These are phyloP conservation scores for Coelopa frigida DNA, from an alignment of 1,140 invertebrate genomes.

Conservation along the genomic window DNA sequence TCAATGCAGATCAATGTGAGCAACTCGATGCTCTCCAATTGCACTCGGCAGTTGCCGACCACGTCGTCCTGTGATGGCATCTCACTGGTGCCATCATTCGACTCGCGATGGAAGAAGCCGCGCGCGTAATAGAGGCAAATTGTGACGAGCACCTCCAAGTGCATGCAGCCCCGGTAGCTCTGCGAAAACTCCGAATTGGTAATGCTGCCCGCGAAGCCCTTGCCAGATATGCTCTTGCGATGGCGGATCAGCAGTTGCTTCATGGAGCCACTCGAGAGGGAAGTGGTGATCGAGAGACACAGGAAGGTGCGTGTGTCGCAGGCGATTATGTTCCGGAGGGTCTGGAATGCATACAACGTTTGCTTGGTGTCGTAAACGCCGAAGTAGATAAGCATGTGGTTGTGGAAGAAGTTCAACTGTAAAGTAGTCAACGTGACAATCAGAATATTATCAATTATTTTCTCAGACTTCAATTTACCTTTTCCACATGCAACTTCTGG, in stretches of 20 bases:
- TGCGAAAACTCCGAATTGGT: slow-evolving; percentile 55
- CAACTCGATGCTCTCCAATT: slow-evolving; percentile 70
- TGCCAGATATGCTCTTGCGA: slow-evolving; percentile 72
- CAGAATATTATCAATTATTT: no score
- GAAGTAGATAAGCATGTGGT: slow-evolving; percentile 75
- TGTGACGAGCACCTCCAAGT: slow-evolving; percentile 72
- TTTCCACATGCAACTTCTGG: slow-evolving; percentile 2
- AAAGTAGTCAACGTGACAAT: no score
- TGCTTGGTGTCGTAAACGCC: slow-evolving; percentile 72
- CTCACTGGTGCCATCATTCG: slow-evolving; percentile 47
- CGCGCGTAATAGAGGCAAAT: slow-evolving; percentile 73
- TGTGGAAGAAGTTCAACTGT: slow-evolving; percentile 67
- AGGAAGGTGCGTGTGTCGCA: slow-evolving; percentile 68
- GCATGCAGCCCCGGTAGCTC: slow-evolving; percentile 69
- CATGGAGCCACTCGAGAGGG: slow-evolving; percentile 50
- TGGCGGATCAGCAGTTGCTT: slow-evolving; percentile 63
- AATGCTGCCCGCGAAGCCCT: slow-evolving; percentile 67
- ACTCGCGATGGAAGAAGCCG: slow-evolving; percentile 70
- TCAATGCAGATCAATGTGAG: slow-evolving; percentile 71
- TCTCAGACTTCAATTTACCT: no score
- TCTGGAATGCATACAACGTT: slow-evolving; percentile 70
- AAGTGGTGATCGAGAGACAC: slow-evolving; percentile 63
- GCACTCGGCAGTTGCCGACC: slow-evolving; percentile 65
- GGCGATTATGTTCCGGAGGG: slow-evolving; percentile 64
- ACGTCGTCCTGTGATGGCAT: slow-evolving; percentile 65